These are phyloP conservation scores for Corythaeola cristata DNA, from an alignment of 2,113 vertebrate species.

Conservation along the genomic window DNA sequence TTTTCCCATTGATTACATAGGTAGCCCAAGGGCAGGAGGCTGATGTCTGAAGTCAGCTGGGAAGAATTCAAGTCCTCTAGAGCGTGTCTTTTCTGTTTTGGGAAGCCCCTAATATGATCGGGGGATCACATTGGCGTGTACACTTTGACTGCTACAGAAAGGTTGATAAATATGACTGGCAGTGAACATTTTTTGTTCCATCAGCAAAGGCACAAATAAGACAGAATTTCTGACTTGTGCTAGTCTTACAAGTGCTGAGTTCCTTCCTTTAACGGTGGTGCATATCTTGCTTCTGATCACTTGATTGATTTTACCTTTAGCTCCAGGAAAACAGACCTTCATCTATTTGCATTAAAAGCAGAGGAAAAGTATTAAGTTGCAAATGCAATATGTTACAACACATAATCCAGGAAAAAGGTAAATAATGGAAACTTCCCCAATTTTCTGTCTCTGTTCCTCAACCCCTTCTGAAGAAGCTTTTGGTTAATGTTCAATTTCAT, in stretches of 20 bases:
- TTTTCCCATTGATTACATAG: background rate
- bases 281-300: background rate
- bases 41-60: background rate
- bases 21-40: rapidly evolving
- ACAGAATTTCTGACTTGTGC: background rate
- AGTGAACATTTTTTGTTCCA: background rate
- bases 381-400: background rate
- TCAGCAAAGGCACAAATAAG: background rate
- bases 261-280: background rate
- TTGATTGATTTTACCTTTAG: background rate
- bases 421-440: background rate
- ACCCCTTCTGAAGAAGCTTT: background rate
- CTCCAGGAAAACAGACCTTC: background rate
- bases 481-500: background rate
- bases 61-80: background rate
- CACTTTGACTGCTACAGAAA: background rate
- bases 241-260: background rate
- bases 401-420: background rate
- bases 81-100: background rate
- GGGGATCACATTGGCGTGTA: background rate
- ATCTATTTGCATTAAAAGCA: background rate
- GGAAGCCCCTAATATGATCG: background rate
- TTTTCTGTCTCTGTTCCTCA: background rate
- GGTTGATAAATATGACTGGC: background rate
- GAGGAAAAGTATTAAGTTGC: background rate